A percentile compares a stretch with the other conserved stretches of the same genome.
These are phyloP conservation scores for Erinaceus europaeus DNA, from an alignment of 2,113 vertebrate genomes.

Conservation along the genomic window DNA sequence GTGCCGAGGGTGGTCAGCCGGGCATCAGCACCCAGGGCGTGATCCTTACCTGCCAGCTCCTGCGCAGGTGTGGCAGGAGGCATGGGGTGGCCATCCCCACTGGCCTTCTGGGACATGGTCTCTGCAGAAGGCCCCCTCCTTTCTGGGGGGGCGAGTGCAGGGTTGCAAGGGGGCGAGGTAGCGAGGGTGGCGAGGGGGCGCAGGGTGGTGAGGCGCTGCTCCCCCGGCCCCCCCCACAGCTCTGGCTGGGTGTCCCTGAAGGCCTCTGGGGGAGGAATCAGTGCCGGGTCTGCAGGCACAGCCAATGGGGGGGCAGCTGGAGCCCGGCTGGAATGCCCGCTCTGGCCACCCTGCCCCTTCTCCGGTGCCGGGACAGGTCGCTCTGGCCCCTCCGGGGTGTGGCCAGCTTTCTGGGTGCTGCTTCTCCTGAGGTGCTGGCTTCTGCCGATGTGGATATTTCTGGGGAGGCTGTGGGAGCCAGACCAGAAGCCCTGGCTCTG, in stretches of 20 bases:
- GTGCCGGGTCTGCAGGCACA: background rate
- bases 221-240: background rate
- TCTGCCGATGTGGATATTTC: conserved; percentile 60
- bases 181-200: background rate
- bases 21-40: background rate
- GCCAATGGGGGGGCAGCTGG: accelerated
- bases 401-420: background rate
- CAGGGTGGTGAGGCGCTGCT: background rate
- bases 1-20: conserved; percentile 82
- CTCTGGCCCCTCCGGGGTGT: background rate
- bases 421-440: conserved; percentile 27
- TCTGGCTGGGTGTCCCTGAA: conserved; percentile 65
- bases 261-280: conserved; percentile 74
- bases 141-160: background rate
- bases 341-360: background rate
- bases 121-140: background rate
- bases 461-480: conserved; percentile 68
- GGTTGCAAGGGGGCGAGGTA: no score
- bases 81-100: background rate
- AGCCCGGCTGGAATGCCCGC: background rate
- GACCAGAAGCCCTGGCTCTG: conserved; percentile 56
- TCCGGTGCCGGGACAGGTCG: background rate
- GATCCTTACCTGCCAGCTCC: background rate
- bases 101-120: conserved; percentile 46
- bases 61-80: background rate